Evolutionary conservation across 2,888 invertebrate genomes (phyloP).

Genomic region (Cephus nigrinus): DNA sequence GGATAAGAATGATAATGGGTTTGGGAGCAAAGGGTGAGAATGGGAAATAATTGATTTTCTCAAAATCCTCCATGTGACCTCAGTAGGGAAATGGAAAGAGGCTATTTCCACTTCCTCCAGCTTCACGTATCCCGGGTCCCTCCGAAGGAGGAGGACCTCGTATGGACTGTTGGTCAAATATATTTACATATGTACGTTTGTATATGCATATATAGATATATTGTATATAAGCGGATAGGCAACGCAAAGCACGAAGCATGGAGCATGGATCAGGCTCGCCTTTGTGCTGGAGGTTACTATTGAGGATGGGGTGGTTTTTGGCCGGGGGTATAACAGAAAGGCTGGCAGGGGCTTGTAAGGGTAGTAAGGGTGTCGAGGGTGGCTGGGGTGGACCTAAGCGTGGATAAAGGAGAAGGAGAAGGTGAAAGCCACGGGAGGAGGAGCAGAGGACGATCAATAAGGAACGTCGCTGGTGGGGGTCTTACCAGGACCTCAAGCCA

Average conservation of each 20-base stretch:
- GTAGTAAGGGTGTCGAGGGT: constrained; percentile 36
- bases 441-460: constrained; percentile 66
- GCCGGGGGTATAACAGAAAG: constrained; percentile 57
- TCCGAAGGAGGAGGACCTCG: background rate
- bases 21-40: background rate
- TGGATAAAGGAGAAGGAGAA: constrained; percentile 50
- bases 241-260: constrained; percentile 4
- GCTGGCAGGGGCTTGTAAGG: constrained; percentile 38
- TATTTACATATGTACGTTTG: background rate
- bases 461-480: constrained; percentile 61
- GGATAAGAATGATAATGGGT: background rate
- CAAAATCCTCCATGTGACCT: background rate
- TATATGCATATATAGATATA: background rate
- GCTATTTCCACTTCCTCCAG: background rate
- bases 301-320: constrained; percentile 56
- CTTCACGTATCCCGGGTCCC: background rate
- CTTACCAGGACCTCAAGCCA: constrained; percentile 64
- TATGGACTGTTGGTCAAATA: background rate
- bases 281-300: constrained; percentile 27
- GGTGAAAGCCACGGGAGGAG: constrained; percentile 27
- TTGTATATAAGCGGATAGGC: background rate
- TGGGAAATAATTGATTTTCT: background rate
- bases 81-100: background rate
- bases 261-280: constrained; percentile 23
- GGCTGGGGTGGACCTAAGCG: constrained; percentile 59